phyloP scores from a whole-genome alignment of 1,140 invertebrate species.

The Procambarus virginalis region DNA sequence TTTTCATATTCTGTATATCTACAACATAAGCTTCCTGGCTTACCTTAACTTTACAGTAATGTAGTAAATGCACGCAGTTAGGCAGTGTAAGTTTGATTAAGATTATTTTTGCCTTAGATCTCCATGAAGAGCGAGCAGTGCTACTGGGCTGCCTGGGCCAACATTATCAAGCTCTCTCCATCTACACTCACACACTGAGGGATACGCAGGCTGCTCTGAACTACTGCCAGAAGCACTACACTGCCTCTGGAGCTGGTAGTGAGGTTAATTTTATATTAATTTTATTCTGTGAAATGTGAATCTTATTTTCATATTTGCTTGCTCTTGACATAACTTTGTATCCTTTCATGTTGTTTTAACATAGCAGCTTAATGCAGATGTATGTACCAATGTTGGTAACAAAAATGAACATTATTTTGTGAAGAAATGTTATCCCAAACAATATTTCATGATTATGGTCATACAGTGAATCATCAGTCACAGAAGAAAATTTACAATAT shows the following conservation, averaged over 20 bases:
- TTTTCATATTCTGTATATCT: too few species aligned
- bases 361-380: too few species aligned
- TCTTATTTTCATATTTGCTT: background rate
- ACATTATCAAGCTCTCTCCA: slow-evolving; percentile 92
- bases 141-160: slow-evolving; percentile 90
- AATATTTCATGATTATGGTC: too few species aligned
- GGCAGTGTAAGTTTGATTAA: background rate
- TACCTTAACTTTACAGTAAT: background rate
- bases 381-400: too few species aligned
- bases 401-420: too few species aligned
- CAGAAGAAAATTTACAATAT: too few species aligned
- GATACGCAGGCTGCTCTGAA: slow-evolving; percentile 87
- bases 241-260: slow-evolving; percentile 69
- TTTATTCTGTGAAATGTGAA: too few species aligned
- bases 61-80: background rate
- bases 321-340: too few species aligned
- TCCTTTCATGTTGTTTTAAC: too few species aligned
- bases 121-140: slow-evolving; percentile 95
- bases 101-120: slow-evolving; percentile 72
- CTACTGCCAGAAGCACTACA: slow-evolving; percentile 84
- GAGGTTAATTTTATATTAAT: slow-evolving; percentile 50
- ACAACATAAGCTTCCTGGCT: background rate
- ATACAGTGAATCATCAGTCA: too few species aligned
- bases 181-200: slow-evolving; percentile 89
- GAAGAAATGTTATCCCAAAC: too few species aligned